Percentiles rank a stretch among this genome's conserved stretches.
These are phyloP conservation scores for Podarcis raffonei DNA, from an alignment of 2,113 vertebrate species.

Conservation along the genomic window DNA sequence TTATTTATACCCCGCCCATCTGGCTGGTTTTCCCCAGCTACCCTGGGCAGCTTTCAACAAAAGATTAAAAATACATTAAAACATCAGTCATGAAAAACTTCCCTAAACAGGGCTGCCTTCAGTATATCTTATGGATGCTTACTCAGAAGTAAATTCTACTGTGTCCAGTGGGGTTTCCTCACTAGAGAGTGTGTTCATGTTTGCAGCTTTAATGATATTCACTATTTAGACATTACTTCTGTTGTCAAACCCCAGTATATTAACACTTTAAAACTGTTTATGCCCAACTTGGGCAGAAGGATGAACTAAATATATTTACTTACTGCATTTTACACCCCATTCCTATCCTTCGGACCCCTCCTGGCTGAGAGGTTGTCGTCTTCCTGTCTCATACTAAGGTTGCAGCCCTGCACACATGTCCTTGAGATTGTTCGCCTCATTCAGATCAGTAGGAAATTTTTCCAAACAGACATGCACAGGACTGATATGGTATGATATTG, in stretches of 20 bases:
- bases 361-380: neutral
- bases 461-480: neutral
- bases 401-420: neutral
- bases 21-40: too few relatives aligned
- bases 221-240: slow-evolving; percentile 43
- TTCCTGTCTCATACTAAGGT: neutral
- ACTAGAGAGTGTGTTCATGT: neutral
- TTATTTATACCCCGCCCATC: too few relatives aligned
- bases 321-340: neutral
- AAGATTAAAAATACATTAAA: too few relatives aligned
- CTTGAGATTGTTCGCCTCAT: neutral
- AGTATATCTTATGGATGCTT: neutral
- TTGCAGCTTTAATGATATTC: neutral
- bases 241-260: slow-evolving; percentile 46
- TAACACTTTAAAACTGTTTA: slow-evolving; percentile 36
- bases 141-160: neutral
- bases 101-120: too few relatives aligned
- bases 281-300: neutral
- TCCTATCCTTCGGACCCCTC: neutral
- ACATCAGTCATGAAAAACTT: too few relatives aligned
- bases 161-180: neutral
- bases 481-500: neutral
- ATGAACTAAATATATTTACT: neutral
- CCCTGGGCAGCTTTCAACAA: too few relatives aligned
- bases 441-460: neutral